Percentiles rank a stretch among this genome's conserved stretches.
Conservation (phyloP, 2,888 invertebrate genomes). For the Siphlonurus alternatus region DNA sequence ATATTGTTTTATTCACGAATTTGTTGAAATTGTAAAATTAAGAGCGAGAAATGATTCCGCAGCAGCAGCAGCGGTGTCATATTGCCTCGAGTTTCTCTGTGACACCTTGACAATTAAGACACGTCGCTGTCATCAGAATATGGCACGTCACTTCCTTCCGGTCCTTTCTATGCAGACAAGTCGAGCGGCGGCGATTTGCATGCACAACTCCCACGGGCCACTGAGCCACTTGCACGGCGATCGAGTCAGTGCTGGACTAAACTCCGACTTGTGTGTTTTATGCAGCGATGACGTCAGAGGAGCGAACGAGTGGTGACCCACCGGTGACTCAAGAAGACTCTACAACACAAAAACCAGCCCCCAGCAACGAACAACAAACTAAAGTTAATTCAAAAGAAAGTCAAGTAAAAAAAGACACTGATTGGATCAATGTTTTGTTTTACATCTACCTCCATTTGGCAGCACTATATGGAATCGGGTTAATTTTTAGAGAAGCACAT, state of each 20-base stretch:
- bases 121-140: too few relatives aligned
- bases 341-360: neutral
- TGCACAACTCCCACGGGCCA: neutral
- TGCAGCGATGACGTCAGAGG: neutral
- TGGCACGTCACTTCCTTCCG: neutral
- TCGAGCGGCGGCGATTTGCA: neutral
- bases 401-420: conserved; percentile 15
- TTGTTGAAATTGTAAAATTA: too few relatives aligned
- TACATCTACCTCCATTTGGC: conserved; percentile 56
- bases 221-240: neutral
- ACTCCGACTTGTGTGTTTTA: neutral
- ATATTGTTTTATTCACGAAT: too few relatives aligned
- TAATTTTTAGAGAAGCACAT: conserved; percentile 40
- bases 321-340: neutral
- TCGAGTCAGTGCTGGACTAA: neutral
- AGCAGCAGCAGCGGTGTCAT: too few relatives aligned
- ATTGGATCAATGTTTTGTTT: conserved; percentile 56
- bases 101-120: too few relatives aligned
- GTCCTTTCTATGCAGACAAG: neutral
- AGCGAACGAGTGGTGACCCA: neutral
- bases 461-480: conserved; percentile 44
- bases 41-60: too few relatives aligned
- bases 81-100: too few relatives aligned
- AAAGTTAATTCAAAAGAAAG: too few relatives aligned
- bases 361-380: neutral